Percentiles rank a stretch among this genome's conserved stretches.
Conservation (phyloP, 2,888 invertebrate genomes). For the Lacanobia oleracea region DNA sequence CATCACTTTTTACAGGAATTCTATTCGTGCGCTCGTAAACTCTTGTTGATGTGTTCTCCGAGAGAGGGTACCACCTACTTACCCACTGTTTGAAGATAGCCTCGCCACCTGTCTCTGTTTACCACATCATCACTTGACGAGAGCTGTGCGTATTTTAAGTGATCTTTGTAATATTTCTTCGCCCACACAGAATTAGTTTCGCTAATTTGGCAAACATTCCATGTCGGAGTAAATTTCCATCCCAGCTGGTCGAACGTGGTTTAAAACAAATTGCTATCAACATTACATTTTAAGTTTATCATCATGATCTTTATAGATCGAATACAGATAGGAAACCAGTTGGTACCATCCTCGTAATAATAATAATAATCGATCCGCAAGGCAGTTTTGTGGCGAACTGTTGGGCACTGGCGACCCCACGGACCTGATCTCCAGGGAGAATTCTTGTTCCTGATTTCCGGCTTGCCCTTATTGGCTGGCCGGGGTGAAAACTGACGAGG, state of each 20-base stretch:
- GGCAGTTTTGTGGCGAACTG: too few relatives aligned
- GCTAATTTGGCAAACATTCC: constrained; percentile 46
- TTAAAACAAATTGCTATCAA: constrained; percentile 32
- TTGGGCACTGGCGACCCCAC: too few relatives aligned
- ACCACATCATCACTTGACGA: constrained; percentile 22
- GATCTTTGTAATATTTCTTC: constrained; percentile 46
- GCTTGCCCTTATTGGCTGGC: too few relatives aligned
- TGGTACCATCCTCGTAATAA: not conserved
- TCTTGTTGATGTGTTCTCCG: constrained; percentile 41
- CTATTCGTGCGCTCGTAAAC: constrained; percentile 61
- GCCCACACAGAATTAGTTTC: constrained; percentile 32
- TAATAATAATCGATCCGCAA: too few relatives aligned
- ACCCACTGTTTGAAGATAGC: not conserved
- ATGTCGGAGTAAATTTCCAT: constrained; percentile 8
- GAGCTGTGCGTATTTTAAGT: constrained; percentile 24
- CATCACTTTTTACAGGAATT: constrained; percentile 58
- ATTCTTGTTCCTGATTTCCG: too few relatives aligned
- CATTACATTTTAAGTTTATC: constrained; percentile 10
- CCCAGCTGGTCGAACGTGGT: constrained; percentile 1
- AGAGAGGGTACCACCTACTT: constrained; percentile 18
- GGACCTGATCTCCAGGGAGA: too few relatives aligned
- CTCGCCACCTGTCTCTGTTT: constrained; percentile 50
- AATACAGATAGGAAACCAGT: not conserved
- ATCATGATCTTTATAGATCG: not conserved
- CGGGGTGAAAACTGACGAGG: too few relatives aligned